Conservation (phyloP, 2,888 invertebrate species). For the Drosophila peninsularis region DNA sequence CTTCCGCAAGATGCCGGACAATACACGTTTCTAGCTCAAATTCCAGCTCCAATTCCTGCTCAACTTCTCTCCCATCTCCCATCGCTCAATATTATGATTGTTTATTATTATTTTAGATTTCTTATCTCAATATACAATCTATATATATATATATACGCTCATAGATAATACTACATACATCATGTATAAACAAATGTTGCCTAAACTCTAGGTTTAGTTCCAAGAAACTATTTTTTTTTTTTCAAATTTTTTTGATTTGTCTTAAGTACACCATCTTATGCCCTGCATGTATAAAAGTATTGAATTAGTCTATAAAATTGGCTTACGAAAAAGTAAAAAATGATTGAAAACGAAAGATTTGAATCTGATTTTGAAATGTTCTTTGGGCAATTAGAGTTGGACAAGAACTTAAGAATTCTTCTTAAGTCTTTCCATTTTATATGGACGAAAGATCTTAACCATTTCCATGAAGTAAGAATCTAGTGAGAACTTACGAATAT, state of each 20-base stretch:
- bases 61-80: slow-evolving; percentile 1
- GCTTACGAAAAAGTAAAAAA: slow-evolving; percentile 1
- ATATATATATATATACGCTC: slow-evolving; percentile 13
- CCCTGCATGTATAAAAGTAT: slow-evolving; percentile 22
- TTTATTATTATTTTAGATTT: slow-evolving; percentile 29
- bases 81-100: slow-evolving; percentile 11
- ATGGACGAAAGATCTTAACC: not conserved
- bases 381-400: not conserved
- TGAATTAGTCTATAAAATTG: slow-evolving; percentile 2
- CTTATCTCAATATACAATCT: slow-evolving; percentile 23
- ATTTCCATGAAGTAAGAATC: not conserved
- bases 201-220: slow-evolving; percentile 9
- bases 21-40: slow-evolving; percentile 88
- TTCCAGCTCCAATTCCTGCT: not conserved
- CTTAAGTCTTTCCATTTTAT: not conserved
- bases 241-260: slow-evolving; percentile 9
- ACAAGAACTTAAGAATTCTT: not conserved
- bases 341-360: not conserved
- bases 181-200: slow-evolving; percentile 12
- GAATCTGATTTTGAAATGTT: not conserved
- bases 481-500: not conserved
- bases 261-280: slow-evolving; percentile 36
- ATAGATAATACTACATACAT: slow-evolving; percentile 35
- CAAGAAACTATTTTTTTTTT: slow-evolving; percentile 2
- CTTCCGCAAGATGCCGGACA: slow-evolving; percentile 93